phyloP scores from a whole-genome alignment of 2,888 invertebrate genomes.

The Exephanes ischioxanthus region DNA sequence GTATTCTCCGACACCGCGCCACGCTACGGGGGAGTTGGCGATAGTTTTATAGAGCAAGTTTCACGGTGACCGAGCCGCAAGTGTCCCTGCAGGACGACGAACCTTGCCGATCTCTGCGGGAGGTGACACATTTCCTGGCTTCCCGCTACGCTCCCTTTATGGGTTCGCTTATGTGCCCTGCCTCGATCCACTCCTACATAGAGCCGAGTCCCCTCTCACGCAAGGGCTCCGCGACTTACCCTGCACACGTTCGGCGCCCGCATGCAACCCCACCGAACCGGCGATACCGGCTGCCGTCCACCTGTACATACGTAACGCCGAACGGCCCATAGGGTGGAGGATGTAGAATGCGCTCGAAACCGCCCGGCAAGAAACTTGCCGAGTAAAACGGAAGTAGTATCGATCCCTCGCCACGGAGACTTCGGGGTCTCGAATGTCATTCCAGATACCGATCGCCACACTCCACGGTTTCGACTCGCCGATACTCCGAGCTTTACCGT shows the following conservation, averaged over 20 bases:
- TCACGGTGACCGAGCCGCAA: constrained; percentile 66
- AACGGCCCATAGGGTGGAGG: constrained; percentile 26
- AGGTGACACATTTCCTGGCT: constrained; percentile 76
- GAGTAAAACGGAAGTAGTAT: constrained; percentile 41
- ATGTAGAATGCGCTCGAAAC: constrained; percentile 7
- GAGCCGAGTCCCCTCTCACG: neutral
- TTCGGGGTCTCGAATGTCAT: constrained; percentile 37
- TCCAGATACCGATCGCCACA: constrained; percentile 43
- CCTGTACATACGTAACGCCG: constrained; percentile 6
- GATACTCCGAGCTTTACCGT: neutral
- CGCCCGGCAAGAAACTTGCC: constrained; percentile 25
- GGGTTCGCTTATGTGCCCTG: constrained; percentile 63
- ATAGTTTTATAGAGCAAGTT: constrained; percentile 75
- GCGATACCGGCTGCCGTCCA: constrained; percentile 17
- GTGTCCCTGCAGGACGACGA: constrained; percentile 71
- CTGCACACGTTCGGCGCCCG: constrained; percentile 19
- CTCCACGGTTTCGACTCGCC: constrained; percentile 22
- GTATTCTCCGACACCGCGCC: neutral
- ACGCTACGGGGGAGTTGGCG: constrained; percentile 66
- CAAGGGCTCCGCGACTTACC: constrained; percentile 1
- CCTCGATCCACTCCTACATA: constrained; percentile 2
- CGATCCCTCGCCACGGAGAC: constrained; percentile 23
- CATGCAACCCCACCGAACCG: neutral
- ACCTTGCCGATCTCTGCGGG: constrained; percentile 72
- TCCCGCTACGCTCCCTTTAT: constrained; percentile 68